Conservation (phyloP, 2,888 invertebrate genomes). For the Campoplex capitator region DNA sequence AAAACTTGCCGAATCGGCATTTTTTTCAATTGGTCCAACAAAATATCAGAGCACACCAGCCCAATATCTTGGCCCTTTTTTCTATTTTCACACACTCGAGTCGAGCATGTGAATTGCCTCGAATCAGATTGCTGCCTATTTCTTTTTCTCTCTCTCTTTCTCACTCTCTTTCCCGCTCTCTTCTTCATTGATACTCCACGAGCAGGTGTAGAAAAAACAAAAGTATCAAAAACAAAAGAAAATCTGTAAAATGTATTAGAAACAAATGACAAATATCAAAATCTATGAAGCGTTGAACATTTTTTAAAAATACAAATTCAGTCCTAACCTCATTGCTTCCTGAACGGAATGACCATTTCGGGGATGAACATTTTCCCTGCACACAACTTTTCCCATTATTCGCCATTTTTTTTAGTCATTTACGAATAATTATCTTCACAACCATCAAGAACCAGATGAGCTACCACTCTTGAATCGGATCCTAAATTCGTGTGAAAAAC, state of each 20-base stretch:
- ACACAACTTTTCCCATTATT: no score
- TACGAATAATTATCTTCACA: no score
- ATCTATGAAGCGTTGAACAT: not conserved
- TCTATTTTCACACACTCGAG: not conserved
- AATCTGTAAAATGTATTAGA: not conserved
- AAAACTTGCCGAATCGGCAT: slow-evolving; percentile 56
- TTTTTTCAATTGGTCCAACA: slow-evolving; percentile 55
- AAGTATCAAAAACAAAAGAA: not conserved
- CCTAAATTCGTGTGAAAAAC: no score
- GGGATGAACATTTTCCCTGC: no score
- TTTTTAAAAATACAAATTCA: not conserved
- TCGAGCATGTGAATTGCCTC: slow-evolving; percentile 37
- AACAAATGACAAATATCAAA: not conserved
- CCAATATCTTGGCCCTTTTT: slow-evolving; percentile 16
- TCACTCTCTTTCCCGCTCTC: not conserved
- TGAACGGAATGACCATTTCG: not conserved
- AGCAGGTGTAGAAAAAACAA: not conserved
- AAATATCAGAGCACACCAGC: slow-evolving; percentile 28
- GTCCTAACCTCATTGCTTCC: no score
- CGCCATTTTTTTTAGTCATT: not conserved
- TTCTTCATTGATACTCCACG: not conserved
- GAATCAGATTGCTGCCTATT: not conserved
- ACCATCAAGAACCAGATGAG: no score
- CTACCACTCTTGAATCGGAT: no score
- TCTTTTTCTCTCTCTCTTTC: not conserved